A percentile compares a stretch with the other conserved stretches of the same genome.
These are phyloP conservation scores for Drosophila ficusphila DNA, from an alignment of 1,140 invertebrate species.

Conservation along the genomic window DNA sequence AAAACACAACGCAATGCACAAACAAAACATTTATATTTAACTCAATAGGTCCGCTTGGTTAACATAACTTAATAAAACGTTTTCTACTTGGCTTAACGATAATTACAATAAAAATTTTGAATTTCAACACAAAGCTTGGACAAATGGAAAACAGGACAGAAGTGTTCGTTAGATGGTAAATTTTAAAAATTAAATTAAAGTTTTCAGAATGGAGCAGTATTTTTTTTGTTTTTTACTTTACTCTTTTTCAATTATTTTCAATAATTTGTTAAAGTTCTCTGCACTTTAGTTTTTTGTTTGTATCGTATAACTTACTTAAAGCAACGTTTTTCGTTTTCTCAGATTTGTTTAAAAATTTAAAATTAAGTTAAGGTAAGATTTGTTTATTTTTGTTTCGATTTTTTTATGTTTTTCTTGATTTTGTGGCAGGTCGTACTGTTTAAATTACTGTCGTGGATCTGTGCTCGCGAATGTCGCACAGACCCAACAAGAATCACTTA, in stretches of 20 bases:
- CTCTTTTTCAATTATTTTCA: slow-evolving; percentile 71
- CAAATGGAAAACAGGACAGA: slow-evolving; percentile 35
- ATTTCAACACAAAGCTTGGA: slow-evolving; percentile 69
- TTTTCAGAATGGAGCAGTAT: slow-evolving; percentile 47
- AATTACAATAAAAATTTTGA: slow-evolving; percentile 56
- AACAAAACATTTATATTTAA: slow-evolving; percentile 54
- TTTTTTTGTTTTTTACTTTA: slow-evolving; percentile 7
- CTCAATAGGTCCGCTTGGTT: slow-evolving; percentile 23
- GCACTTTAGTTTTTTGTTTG: slow-evolving; percentile 18
- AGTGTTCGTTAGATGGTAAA: slow-evolving; percentile 35
- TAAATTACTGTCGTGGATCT: slow-evolving; percentile 15
- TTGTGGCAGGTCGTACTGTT: slow-evolving; percentile 80
- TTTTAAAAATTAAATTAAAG: slow-evolving; percentile 78
- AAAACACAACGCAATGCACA: slow-evolving; percentile 59
- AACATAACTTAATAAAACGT: slow-evolving; percentile 55
- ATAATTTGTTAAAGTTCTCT: slow-evolving; percentile 72
- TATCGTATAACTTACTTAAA: slow-evolving; percentile 69
- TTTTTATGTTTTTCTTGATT: slow-evolving; percentile 15
- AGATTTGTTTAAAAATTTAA: slow-evolving; percentile 67
- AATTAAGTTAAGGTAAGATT: slow-evolving; percentile 62
- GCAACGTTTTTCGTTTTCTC: slow-evolving; percentile 53
- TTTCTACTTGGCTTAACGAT: slow-evolving; percentile 33
- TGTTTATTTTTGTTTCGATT: slow-evolving; percentile 26
- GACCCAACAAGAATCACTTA: slow-evolving; percentile 49
- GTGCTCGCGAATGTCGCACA: slow-evolving; percentile 19